These are phyloP conservation scores for Aradus depressus DNA, from an alignment of 2,888 invertebrate genomes.

Conservation along the genomic window DNA sequence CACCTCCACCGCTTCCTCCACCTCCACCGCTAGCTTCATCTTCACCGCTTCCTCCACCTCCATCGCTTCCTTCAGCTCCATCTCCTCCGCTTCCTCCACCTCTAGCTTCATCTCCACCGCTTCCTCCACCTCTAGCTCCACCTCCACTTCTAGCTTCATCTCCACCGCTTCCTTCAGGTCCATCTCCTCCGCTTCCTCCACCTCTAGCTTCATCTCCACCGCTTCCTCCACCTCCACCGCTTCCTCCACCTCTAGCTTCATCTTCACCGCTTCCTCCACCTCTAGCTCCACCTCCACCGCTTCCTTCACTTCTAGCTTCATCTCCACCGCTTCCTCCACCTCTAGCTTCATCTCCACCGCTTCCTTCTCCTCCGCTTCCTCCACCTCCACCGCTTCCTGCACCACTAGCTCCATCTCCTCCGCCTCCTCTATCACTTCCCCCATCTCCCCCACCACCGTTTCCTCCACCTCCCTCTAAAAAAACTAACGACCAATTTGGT, in stretches of 20 bases:
- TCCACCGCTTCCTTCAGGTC: background rate
- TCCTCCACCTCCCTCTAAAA: conserved; percentile 3
- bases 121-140: conserved; percentile 6
- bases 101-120: conserved; percentile 7
- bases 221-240: background rate
- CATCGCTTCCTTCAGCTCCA: conserved; percentile 3
- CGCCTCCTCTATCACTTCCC: background rate
- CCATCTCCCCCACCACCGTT: background rate
- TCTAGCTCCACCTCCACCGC: conserved; percentile 1
- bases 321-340: conserved; percentile 9
- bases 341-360: conserved; percentile 60
- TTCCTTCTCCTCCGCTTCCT: conserved; percentile 68
- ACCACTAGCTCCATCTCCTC: background rate
- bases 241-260: conserved; percentile 3
- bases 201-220: background rate
- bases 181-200: conserved; percentile 1
- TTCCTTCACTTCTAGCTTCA: conserved; percentile 6
- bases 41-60: background rate
- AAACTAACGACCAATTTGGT: too few relatives aligned
- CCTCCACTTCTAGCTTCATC: conserved; percentile 8
- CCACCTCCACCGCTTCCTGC: conserved; percentile 57
- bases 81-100: conserved; percentile 3
- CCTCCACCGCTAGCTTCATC: background rate
- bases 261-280: background rate
- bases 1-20: background rate